Evolutionary conservation across 2,113 vertebrate genomes (phyloP), one percentile per base, ranked within the genome.

Genomic region (Atlantisia rogersi): DNA sequence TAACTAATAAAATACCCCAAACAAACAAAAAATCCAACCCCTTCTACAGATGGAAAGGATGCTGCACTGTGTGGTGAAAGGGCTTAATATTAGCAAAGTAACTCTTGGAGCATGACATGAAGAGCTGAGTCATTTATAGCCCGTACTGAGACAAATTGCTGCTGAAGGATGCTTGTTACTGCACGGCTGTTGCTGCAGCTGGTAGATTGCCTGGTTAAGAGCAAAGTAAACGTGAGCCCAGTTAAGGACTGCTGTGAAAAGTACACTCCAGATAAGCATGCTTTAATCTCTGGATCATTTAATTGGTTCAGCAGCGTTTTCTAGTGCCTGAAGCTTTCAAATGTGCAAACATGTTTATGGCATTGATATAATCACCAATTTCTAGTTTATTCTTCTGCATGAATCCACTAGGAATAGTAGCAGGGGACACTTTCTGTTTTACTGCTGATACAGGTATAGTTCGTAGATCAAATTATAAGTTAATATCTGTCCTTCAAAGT

Each of bases 271-370:
- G 92, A 90, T 96, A 95, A 95, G 86, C 5, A 2, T 46, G 11
- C 56, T 62, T 91, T 68, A 94, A 69, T 91, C 79, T 88, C 73
- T 90, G 55, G 42, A 92, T 84, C 76, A 65, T 67, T 60, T 91
- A 80, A 92, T 94, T 96, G 42, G 56, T 86, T 95, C 77, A 64
- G 63, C 65, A 88, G 46, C n/a, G 2, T 76, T 86, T 93, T 35
- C 65, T 86, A 87, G 92, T 77, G 65, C 78, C 39, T 92, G 42
- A 67, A 18, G n/a, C 53, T 86, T 90, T 91, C 56, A 52, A n/a
- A 60, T 92, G 65, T 85, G 63, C 86, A 91, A 85, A 92, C 48
- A 15, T 83, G 35, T 28, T 77, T 28, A 12, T 74, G 69, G 76
- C 40, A 56, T 40, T 75, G 55, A 77, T 39, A 12, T 78, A 68